Evolutionary conservation across 2,888 invertebrate species (phyloP).

Genomic region (Sarcophaga variegata): DNA sequence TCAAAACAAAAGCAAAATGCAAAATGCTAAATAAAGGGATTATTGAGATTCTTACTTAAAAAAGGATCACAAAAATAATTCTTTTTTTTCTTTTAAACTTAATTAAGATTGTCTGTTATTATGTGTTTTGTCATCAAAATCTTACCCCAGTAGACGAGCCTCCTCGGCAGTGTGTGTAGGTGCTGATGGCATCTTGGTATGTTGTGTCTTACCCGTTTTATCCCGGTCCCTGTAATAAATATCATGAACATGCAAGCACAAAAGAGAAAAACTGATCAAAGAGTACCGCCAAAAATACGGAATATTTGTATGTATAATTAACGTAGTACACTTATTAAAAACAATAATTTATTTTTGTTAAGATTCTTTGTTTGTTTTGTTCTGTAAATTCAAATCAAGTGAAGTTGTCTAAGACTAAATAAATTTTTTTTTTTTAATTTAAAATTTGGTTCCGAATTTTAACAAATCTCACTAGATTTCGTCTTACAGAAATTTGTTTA

Average conservation of each 20-base stretch:
- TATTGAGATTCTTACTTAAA: slow-evolving; percentile 56
- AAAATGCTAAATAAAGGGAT: slow-evolving; percentile 59
- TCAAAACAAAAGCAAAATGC: slow-evolving; percentile 11
- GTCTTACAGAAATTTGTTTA: background rate
- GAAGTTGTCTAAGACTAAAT: too few relatives aligned
- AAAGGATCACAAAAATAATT: slow-evolving; percentile 13
- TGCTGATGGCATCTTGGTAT: slow-evolving; percentile 82
- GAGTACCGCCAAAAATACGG: slow-evolving; percentile 34
- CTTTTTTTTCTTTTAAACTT: slow-evolving; percentile 3
- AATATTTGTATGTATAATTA: background rate
- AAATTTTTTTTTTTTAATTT: too few relatives aligned
- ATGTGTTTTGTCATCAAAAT: slow-evolving; percentile 35
- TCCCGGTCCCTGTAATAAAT: slow-evolving; percentile 83
- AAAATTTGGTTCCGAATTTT: background rate
- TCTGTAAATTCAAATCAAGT: too few relatives aligned
- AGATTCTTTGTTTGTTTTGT: background rate
- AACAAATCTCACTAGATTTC: background rate
- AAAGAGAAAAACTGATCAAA: slow-evolving; percentile 73
- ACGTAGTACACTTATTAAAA: slow-evolving; percentile 51
- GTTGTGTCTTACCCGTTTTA: slow-evolving; percentile 82
- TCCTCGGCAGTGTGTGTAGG: slow-evolving; percentile 87
- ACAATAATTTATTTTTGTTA: slow-evolving; percentile 25
- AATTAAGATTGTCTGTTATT: background rate
- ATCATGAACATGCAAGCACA: slow-evolving; percentile 82
- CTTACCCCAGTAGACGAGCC: slow-evolving; percentile 94